Evolutionary conservation across 23 tunicate genomes (phyloP).

Genomic region (Diplosoma virens): DNA sequence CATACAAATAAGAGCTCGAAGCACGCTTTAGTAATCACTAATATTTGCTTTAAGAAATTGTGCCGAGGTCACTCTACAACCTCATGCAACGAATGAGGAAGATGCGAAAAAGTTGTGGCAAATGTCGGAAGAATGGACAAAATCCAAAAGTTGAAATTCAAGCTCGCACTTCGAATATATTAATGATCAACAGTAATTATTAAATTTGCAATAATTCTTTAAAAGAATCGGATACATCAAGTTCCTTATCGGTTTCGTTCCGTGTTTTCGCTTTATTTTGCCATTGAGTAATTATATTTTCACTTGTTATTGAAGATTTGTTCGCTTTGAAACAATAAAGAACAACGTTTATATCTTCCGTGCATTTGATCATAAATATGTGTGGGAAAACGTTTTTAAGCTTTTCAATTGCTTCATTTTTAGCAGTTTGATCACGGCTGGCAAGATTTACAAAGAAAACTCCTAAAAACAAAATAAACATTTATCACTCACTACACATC

Average conservation of each 20-base stretch:
- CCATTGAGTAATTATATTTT: neutral
- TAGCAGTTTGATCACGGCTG: neutral
- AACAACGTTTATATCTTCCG: neutral
- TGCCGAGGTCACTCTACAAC: neutral
- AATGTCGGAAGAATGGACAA: conserved; percentile 62
- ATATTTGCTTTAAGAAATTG: conserved; percentile 1
- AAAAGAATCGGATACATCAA: neutral
- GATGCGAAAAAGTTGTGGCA: conserved; percentile 80
- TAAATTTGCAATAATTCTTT: neutral
- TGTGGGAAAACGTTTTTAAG: neutral
- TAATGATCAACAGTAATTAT: no score
- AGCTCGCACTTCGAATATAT: no score
- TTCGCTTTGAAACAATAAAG: neutral
- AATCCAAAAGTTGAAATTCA: neutral
- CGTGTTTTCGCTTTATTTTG: neutral
- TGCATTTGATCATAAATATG: neutral
- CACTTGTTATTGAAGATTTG: neutral
- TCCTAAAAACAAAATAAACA: no score
- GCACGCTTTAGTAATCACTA: neutral
- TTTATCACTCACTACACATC: no score
- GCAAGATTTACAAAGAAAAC: neutral
- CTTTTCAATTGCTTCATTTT: neutral
- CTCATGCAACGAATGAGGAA: conserved; percentile 43
- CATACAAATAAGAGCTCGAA: neutral
- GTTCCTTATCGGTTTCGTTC: neutral